Conservation (phyloP, 2,888 invertebrate genomes). For the Poecilus cupreus region DNA sequence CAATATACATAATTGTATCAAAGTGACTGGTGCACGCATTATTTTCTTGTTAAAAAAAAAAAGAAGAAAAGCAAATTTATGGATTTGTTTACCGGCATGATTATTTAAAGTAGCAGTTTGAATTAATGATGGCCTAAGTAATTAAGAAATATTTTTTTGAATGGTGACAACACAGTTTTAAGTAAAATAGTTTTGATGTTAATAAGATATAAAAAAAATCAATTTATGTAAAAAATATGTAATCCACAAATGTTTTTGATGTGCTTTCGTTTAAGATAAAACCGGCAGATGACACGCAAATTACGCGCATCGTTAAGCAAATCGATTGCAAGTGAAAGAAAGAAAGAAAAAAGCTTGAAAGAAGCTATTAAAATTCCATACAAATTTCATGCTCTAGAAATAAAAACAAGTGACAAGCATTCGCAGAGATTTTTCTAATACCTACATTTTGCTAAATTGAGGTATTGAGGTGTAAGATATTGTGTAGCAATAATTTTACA, state of each 20-base stretch:
- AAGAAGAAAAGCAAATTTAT: no score
- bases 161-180: no score
- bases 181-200: no score
- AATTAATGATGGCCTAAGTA: no score
- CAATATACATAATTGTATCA: no score
- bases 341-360: conserved; percentile 43
- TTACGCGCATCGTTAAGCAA: conserved; percentile 57
- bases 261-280: conserved; percentile 40
- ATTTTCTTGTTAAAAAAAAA: no score
- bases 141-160: no score
- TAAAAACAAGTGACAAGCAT: conserved; percentile 26
- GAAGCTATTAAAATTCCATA: conserved; percentile 47
- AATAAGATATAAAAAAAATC: conserved; percentile 2
- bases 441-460: not conserved
- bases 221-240: conserved; percentile 26
- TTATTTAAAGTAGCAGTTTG: no score
- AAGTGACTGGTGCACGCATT: no score
- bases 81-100: no score
- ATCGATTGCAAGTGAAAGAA: conserved; percentile 53
- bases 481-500: not conserved
- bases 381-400: conserved; percentile 41
- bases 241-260: conserved; percentile 47
- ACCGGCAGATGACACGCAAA: conserved; percentile 57
- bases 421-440: conserved; percentile 32
- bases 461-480: not conserved